Base-by-base conservation (phyloP, 2,797 vertebrate genomes). In the Coilia nasus region DNA sequence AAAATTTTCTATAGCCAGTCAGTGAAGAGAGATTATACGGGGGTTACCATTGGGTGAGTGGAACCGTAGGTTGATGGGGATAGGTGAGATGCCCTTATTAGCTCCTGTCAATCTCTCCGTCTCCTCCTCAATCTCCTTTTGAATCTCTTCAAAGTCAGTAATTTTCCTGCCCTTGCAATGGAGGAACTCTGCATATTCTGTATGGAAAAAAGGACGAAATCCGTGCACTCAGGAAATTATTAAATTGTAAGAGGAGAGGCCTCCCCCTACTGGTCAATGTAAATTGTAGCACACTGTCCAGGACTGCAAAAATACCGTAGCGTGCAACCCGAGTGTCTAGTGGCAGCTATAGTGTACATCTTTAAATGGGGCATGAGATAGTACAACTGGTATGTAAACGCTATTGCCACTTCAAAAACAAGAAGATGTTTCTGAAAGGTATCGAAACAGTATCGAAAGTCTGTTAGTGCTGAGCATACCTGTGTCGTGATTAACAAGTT, bases 31-130 rank as follows among this genome's bases (percentile, higher is more conserved):
- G 23, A 81, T 17, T 41, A 28, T n/a, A 1, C 50, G 3, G 50
- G n/a, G 64, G 28, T 83, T 94, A 99, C 97, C 98, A 0, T 98
- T 95, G 4, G 97, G 98, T 57, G 98, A 99, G 88, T 97, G 96
- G 84, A 99, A 96, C 1, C 96, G 93, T 35, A 99, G 95, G 91
- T 96, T 96, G 90, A 99, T 99, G 83, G 98, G 97, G 81, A 97
- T 93, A 1, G 97, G 93, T 14, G 97, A 99, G 92, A 99, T 97
- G 83, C 97, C 97, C 90, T 97, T 99, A 90, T 99, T 99, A 59
- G 96, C 94, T 91, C 98, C 98, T 0, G 96, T 98, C 82, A 97
- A 92, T 90, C 97, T 93, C 87, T 94, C 90, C 0, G 98, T 99
- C 93, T 99, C 98, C 0, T 94, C 91, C 92, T 99, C 97, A 0